These are phyloP conservation scores for Heloderma charlesbogerti DNA, from an alignment of 2,113 vertebrate genomes.

Conservation along the genomic window DNA sequence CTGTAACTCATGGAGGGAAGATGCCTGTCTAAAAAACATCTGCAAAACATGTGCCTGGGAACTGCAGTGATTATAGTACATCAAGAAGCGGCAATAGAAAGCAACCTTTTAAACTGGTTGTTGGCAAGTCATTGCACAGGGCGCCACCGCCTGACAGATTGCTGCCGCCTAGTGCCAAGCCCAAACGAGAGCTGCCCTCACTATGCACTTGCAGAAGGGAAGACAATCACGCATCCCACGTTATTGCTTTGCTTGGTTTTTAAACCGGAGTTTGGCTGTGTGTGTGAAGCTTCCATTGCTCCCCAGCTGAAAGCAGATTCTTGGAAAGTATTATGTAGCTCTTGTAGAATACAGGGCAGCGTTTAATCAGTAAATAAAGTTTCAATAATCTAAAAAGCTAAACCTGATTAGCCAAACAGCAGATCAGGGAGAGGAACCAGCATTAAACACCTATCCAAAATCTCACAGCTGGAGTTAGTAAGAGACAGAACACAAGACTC, in stretches of 20 bases:
- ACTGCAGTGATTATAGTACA: background rate
- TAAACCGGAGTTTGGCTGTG: background rate
- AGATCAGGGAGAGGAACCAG: background rate
- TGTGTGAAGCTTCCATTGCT: background rate
- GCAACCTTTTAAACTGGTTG: background rate
- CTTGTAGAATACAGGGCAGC: background rate
- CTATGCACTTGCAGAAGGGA: background rate
- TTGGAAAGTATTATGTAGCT: background rate
- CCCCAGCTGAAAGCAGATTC: background rate
- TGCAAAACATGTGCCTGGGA: background rate
- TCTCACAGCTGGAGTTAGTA: too few relatives aligned
- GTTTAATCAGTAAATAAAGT: background rate
- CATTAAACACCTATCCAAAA: background rate
- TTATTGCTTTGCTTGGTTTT: background rate
- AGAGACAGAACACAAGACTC: too few relatives aligned
- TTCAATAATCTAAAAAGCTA: background rate
- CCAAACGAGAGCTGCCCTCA: accelerated
- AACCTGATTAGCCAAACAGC: too few relatives aligned
- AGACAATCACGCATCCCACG: background rate
- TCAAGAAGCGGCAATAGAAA: background rate
- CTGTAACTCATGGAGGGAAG: background rate
- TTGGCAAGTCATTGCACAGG: background rate
- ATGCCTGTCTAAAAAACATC: background rate
- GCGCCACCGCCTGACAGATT: background rate
- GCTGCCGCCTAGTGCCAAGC: background rate